Conservation (phyloP, 2,113 vertebrate genomes). For the Hipposideros armiger region DNA sequence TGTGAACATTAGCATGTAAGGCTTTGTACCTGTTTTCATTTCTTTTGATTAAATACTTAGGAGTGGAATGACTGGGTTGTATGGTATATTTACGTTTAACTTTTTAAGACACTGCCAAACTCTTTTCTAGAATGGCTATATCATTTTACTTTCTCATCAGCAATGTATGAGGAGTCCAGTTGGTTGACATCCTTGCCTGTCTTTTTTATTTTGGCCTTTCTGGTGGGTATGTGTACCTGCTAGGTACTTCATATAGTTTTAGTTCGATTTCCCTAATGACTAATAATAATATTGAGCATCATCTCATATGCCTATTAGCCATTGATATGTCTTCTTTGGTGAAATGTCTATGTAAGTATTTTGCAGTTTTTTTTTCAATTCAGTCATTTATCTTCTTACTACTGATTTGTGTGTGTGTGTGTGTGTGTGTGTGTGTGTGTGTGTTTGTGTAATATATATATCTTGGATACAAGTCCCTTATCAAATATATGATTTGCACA, state of each 20-base stretch:
- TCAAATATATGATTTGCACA: neutral
- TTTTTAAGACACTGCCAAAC: neutral
- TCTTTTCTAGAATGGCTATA: constrained; percentile 3
- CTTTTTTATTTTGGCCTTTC: constrained; percentile 20
- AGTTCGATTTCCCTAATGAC: neutral
- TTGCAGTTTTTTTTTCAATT: neutral
- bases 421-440: no score
- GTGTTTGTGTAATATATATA: neutral
- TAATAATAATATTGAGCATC: constrained; percentile 18
- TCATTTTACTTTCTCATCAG: neutral
- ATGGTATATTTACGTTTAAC: neutral
- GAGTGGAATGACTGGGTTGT: neutral
- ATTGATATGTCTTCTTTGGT: neutral
- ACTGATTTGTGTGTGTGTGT: neutral
- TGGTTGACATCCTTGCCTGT: constrained; percentile 20
- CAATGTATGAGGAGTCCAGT: neutral
- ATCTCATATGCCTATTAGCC: neutral
- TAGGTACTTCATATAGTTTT: constrained; percentile 38
- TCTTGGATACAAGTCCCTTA: neutral
- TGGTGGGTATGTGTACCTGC: neutral
- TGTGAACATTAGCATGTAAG: neutral
- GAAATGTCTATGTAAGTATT: neutral
- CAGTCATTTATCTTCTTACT: neutral
- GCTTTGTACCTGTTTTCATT: constrained; percentile 1
- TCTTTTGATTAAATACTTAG: neutral